phyloP scores from a whole-genome alignment of 2,888 invertebrate genomes.

The Meliscaeva auricollis region DNA sequence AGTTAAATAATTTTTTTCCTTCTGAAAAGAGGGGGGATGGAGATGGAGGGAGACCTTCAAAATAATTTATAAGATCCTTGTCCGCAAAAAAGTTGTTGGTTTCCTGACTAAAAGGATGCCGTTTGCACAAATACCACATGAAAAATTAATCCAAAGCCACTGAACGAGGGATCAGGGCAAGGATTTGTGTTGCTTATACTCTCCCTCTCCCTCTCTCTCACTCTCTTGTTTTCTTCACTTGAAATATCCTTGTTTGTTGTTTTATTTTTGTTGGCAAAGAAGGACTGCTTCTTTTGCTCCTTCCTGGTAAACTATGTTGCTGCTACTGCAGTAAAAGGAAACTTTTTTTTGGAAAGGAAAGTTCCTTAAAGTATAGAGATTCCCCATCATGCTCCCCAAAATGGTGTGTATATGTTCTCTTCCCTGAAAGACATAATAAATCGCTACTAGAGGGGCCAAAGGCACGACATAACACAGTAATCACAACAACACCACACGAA shows the following conservation, averaged over 20 bases:
- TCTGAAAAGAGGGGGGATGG: background rate
- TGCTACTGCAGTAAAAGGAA: constrained; percentile 34
- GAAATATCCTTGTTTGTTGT: constrained; percentile 16
- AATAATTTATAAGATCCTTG: constrained; percentile 66
- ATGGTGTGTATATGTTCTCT: constrained; percentile 21
- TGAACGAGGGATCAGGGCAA: constrained; percentile 52
- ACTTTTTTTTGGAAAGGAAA: background rate
- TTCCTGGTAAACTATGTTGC: too few species aligned
- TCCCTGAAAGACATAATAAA: constrained; percentile 50
- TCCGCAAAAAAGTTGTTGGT: constrained; percentile 53
- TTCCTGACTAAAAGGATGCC: constrained; percentile 55
- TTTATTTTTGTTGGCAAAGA: background rate
- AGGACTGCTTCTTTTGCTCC: background rate
- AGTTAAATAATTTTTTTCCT: background rate
- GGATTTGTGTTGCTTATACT: constrained; percentile 46
- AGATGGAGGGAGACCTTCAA: background rate
- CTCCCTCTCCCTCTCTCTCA: background rate
- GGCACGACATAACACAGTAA: constrained; percentile 18
- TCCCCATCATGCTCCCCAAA: background rate
- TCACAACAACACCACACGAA: constrained; percentile 35
- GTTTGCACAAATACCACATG: constrained; percentile 66
- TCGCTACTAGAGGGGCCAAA: constrained; percentile 38
- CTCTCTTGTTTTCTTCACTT: constrained; percentile 1
- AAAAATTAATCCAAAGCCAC: constrained; percentile 67
- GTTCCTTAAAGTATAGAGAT: constrained; percentile 12